Conservation (phyloP, 2,797 vertebrate species). For the Alfaro cultratus region DNA sequence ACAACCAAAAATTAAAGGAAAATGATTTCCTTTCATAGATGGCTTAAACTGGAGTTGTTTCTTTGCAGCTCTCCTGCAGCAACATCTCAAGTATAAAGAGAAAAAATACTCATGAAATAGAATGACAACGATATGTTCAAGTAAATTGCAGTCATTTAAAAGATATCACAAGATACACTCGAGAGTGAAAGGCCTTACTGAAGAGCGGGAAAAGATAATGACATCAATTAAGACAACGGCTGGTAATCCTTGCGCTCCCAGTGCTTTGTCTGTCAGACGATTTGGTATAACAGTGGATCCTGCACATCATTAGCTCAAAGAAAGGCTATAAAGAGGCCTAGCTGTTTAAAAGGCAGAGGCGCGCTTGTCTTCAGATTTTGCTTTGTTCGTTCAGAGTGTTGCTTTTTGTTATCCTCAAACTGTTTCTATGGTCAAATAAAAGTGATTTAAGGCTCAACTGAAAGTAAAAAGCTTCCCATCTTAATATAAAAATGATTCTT, state of each 20-base stretch:
- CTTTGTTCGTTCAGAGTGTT: constrained; percentile 54
- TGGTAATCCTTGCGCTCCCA: constrained; percentile 65
- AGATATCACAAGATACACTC: constrained; percentile 44
- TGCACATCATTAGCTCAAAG: constrained; percentile 66
- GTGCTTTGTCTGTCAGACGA: constrained; percentile 43
- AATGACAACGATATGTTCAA: constrained; percentile 30
- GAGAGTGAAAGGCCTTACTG: constrained; percentile 44
- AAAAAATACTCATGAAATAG: neutral
- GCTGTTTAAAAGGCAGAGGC: constrained; percentile 51
- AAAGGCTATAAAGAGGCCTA: constrained; percentile 52
- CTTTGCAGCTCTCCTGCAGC: constrained; percentile 10
- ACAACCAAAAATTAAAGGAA: neutral
- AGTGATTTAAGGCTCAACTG: constrained; percentile 49
- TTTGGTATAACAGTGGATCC: constrained; percentile 39
- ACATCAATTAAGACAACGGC: constrained; percentile 77
- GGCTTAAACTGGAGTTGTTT: constrained; percentile 6
- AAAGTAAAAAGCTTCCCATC: constrained; percentile 58
- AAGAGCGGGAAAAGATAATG: constrained; percentile 67
- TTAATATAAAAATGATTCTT: constrained; percentile 16
- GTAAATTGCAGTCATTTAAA: constrained; percentile 39
- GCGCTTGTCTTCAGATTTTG: constrained; percentile 39
- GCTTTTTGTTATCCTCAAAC: constrained; percentile 29
- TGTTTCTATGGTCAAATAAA: constrained; percentile 43
- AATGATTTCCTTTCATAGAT: neutral
- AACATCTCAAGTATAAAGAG: constrained; percentile 9